phyloP scores from a whole-genome alignment of 2,888 invertebrate species.

The Pseudoips prasinana region DNA sequence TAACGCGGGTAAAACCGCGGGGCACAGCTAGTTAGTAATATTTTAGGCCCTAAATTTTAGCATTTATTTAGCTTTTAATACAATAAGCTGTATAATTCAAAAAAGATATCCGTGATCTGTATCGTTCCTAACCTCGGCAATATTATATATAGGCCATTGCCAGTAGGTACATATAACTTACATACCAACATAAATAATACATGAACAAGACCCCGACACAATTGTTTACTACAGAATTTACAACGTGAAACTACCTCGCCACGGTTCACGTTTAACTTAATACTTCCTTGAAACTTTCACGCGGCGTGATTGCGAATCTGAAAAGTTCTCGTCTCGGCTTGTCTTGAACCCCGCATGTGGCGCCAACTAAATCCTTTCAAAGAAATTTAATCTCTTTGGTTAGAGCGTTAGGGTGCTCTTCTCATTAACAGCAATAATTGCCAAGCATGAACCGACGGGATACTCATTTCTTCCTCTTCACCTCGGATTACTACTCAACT shows the following conservation, averaged over 20 bases:
- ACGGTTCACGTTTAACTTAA: constrained; percentile 58
- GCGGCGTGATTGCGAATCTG: constrained; percentile 68
- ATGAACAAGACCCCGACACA: constrained; percentile 12
- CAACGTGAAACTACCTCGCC: constrained; percentile 46
- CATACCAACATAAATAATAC: too few relatives aligned
- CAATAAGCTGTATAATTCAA: too few relatives aligned
- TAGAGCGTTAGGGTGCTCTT: constrained; percentile 15
- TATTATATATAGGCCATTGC: too few relatives aligned
- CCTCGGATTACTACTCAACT: constrained; percentile 48
- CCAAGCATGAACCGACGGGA: constrained; percentile 45
- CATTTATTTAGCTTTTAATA: too few relatives aligned
- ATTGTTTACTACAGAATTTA: constrained; percentile 32
- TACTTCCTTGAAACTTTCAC: constrained; percentile 62
- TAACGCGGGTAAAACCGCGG: too few relatives aligned
- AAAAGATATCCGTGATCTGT: too few relatives aligned
- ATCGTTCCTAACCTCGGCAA: too few relatives aligned
- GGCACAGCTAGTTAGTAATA: too few relatives aligned
- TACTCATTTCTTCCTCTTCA: constrained; percentile 44
- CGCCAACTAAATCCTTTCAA: constrained; percentile 25
- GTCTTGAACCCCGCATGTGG: constrained; percentile 45
- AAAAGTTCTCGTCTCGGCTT: constrained; percentile 57
- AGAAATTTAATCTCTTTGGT: constrained; percentile 20
- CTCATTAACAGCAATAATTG: constrained; percentile 14
- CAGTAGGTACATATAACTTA: too few relatives aligned
- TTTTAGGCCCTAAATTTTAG: too few relatives aligned